Evolutionary conservation across 2,113 vertebrate genomes (phyloP), one percentile per base, ranked within the genome.

Genomic region (Todiramphus chloris): DNA sequence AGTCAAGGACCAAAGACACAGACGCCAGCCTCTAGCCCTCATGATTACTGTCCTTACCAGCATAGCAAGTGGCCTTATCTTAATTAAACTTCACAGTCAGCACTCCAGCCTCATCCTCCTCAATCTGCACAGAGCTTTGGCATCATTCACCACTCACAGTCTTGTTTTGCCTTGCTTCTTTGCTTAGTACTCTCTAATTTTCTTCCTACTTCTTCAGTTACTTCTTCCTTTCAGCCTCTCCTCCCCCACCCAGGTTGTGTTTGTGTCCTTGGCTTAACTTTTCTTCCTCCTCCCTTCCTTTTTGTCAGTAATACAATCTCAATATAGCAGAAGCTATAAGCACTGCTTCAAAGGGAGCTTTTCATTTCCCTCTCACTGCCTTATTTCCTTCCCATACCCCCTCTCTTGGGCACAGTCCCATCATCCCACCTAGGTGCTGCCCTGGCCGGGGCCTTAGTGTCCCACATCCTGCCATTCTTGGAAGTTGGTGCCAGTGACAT

Each of bases 261-360:
- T 91, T 91, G 43, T 39, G 44, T 90, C 67, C 70, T 70, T 73
- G 58, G 66, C 62, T 93, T 76, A 51, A 77, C 74, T 79, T 85
- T 78, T 76, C 43, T 70, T 87, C 83, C 73, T 90, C 87, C 93
- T 91, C 87, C 70, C 84, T 89, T 91, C 87, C 84, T 83, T 69
- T 46, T 82, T 90, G 82, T 87, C 89, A 94, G 70, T n/a, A 68
- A 28, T 20, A 66, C 87, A 85, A 50, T 48, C 69, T 69, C 75
- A 85, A 19, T 53, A n/a, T 72, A 85, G 60, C 70, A 70, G 58
- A 93, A 74, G 17, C 58, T 59, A 5, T 39, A 72, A 63, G 16
- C 16, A 87, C 31, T 30, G 30, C 87, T 90, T 96, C 89, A 79
- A 80, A 96, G 78, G 15, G 1, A 53, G 35, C 55, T 73, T 83